Evolutionary conservation across 2,113 vertebrate genomes (phyloP), one percentile per base, ranked within the genome.

Genomic region (Bettongia penicillata): DNA sequence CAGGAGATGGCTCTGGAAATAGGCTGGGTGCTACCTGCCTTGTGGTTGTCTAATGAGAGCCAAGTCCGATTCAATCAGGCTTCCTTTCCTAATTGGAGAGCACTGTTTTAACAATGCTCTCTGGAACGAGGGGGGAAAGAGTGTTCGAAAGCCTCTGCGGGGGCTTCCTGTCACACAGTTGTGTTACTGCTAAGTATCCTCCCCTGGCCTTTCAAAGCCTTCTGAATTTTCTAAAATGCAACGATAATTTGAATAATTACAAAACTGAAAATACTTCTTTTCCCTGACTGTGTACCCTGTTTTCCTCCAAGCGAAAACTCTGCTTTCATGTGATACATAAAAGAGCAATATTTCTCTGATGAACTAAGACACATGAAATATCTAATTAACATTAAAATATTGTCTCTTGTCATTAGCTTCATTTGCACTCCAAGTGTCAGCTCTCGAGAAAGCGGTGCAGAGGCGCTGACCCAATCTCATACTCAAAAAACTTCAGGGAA

Each of bases 371-470:
- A 98, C 98, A 96, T 98, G 98, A 98, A 98, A 97, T 98, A 98
- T 98, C 98, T 98, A 98, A 98, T 99, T 98, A 98, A 98, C 98
- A 98, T 98, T 98, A 98, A 98, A 98, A 98, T 98, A 97, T 98
- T 98, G 98, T 98, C 98, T 98, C 97, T 98, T 97, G 91, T 98
- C 97, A 98, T 98, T 98, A 98, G 98, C 97, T 97, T 98, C 98
- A 98, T 98, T 98, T 96, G 92, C 97, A 97, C 97, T 97, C 97
- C 91, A 98, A 97, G 97, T 98, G 98, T 97, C 98, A 97, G 96
- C 55, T 98, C 98, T 96, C 77, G 93, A 98, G 96, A 98, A 97
- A 95, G 96, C 94, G 93, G 95, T 96, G 96, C 96, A 96, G 97
- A 98, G 97, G 97, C 89, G 93, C 97, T 98, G 98, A 98, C 98